A percentile compares a stretch with the other conserved stretches of the same genome.
phyloP scores from a whole-genome alignment of 2,888 invertebrate genomes.

The Brachynemurus nebulosus region DNA sequence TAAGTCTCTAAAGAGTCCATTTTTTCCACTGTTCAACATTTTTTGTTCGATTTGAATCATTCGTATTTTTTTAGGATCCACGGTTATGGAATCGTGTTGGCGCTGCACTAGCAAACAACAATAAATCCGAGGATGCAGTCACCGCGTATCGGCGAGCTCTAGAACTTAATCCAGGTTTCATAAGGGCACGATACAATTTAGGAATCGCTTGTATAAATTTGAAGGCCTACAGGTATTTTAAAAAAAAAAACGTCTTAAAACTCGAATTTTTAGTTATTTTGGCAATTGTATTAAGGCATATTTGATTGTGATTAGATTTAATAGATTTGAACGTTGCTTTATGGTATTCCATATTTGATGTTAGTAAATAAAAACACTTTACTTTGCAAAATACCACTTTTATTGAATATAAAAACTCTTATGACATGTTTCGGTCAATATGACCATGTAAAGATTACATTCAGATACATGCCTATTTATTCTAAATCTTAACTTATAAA shows the following conservation, averaged over 20 bases:
- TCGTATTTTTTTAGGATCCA: constrained; percentile 49
- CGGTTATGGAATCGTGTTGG: constrained; percentile 95
- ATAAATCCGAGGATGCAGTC: constrained; percentile 88
- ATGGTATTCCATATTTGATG: too few relatives aligned
- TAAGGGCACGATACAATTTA: constrained; percentile 92
- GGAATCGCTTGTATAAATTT: constrained; percentile 97
- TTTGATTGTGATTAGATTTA: too few relatives aligned
- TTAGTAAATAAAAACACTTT: too few relatives aligned
- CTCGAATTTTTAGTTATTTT: too few relatives aligned
- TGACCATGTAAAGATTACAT: too few relatives aligned
- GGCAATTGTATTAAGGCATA: too few relatives aligned
- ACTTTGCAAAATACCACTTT: too few relatives aligned
- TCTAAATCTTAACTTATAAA: too few relatives aligned
- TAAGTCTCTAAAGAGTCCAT: constrained; percentile 27
- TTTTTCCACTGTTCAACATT: background rate
- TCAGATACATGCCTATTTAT: too few relatives aligned
- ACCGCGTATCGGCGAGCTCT: constrained; percentile 89
- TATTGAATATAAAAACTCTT: too few relatives aligned
- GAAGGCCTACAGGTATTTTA: constrained; percentile 62
- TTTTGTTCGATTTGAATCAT: background rate
- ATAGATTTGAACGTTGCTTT: too few relatives aligned
- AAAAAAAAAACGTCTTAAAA: constrained; percentile 16
- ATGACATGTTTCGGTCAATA: too few relatives aligned
- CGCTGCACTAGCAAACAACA: constrained; percentile 93
- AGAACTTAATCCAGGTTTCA: constrained; percentile 85